These are phyloP conservation scores for Upupa epops DNA, from an alignment of 2,113 vertebrate genomes.

Conservation along the genomic window DNA sequence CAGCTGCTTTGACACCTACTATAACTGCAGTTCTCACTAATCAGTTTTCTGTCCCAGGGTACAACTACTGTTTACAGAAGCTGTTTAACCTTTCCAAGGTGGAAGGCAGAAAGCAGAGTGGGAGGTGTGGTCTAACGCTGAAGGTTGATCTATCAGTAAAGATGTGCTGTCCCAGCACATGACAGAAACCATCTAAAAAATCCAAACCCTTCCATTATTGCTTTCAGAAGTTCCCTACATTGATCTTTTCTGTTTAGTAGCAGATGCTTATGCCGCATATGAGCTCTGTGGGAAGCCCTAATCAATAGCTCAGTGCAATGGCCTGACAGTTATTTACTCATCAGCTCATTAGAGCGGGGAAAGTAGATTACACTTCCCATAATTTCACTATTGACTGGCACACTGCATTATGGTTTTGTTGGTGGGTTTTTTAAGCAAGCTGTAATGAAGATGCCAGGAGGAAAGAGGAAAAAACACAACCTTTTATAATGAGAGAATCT, in stretches of 20 bases:
- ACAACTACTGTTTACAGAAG: rapidly evolving
- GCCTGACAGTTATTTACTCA: constrained; percentile 56
- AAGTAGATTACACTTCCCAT: constrained; percentile 52
- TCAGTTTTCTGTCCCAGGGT: background rate
- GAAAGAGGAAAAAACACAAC: background rate
- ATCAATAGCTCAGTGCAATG: constrained; percentile 18
- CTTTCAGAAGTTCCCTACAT: background rate
- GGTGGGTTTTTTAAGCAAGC: background rate
- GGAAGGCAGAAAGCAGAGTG: background rate
- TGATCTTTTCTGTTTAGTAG: constrained; percentile 11
- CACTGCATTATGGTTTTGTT: background rate
- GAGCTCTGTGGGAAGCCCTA: background rate
- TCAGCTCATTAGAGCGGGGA: constrained; percentile 45
- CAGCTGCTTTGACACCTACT: background rate
- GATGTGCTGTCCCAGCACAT: background rate
- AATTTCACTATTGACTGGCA: constrained; percentile 20
- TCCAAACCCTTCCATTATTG: background rate
- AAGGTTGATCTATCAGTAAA: background rate
- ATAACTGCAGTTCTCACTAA: background rate
- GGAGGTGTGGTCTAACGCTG: background rate
- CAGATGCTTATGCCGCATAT: background rate
- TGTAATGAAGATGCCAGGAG: constrained; percentile 1
- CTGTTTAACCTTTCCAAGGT: background rate
- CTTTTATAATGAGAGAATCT: background rate
- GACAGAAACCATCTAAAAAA: background rate